A percentile compares a stretch with the other conserved stretches of the same genome.
Conservation (phyloP, 1,140 invertebrate species). For the Zaprionus nigranus region DNA sequence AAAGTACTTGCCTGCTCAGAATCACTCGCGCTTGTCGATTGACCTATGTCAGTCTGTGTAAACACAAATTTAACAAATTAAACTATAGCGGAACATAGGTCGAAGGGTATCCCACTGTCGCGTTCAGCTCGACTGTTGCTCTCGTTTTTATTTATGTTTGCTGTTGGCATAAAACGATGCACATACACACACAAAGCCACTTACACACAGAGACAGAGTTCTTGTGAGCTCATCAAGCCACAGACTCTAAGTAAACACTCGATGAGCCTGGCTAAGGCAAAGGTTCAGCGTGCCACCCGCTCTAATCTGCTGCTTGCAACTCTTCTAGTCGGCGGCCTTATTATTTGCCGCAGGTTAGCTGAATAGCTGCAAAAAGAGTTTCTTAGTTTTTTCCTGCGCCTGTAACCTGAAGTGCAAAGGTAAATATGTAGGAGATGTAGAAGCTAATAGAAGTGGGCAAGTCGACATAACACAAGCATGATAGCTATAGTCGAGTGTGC, state of each 20-base stretch:
- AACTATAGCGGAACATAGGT: too few species aligned
- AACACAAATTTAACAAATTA: too few species aligned
- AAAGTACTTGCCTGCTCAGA: too few species aligned
- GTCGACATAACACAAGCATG: not conserved
- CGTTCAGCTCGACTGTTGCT: too few species aligned
- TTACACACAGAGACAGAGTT: not conserved
- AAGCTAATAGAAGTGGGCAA: slow-evolving; percentile 45
- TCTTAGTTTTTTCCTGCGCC: not conserved
- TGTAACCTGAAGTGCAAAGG: slow-evolving; percentile 46
- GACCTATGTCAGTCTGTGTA: too few species aligned
- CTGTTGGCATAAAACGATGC: slow-evolving; percentile 4
- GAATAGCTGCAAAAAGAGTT: slow-evolving; percentile 2
- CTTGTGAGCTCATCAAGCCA: not conserved
- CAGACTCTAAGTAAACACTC: slow-evolving; percentile 5
- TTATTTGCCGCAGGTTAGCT: not conserved
- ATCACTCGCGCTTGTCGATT: too few species aligned
- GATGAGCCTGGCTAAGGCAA: slow-evolving; percentile 1
- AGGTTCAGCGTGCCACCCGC: not conserved
- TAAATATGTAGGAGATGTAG: slow-evolving; percentile 33
- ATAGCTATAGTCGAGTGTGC: not conserved
- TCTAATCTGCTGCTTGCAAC: not conserved
- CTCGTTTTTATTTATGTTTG: slow-evolving; percentile 18
- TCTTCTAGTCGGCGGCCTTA: not conserved
- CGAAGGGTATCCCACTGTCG: too few species aligned
- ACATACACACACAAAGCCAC: not conserved